Evolutionary conservation across 2,113 vertebrate genomes (phyloP), one percentile per base, ranked within the genome.

Genomic region (Percina caprodes): DNA sequence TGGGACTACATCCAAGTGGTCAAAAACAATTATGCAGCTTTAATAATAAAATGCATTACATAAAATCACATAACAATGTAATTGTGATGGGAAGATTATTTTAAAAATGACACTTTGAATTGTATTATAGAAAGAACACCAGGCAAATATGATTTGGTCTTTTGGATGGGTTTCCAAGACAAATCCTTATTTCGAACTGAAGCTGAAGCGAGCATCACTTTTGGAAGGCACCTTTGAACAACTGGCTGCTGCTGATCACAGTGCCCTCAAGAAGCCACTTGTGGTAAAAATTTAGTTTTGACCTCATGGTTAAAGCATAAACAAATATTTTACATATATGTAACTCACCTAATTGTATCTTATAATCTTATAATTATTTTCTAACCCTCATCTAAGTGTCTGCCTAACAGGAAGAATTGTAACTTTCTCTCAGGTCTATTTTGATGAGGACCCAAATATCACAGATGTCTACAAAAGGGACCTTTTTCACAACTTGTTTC

Each of bases 401-500:
- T 26, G 8, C 4, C 10, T 35, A 15, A 24, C 12, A 45, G 45
- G 4, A 62, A 6, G 0, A 24, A 26, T 45, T 45, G 0, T 8
- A 9, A 23, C 39, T 10, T 74, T 42, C 33, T 63, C 69, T 14
- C 24, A 96, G 95, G 80, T 95, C 59, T 76, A 76, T 39, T 94
- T 96, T 82, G 79, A 54, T 18, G 35, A 8, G 3, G 35, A 86
- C 45, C 0, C 0, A 16, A 0, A 3, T 0, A 0, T 2, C 2
- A 33, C 70, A 24, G 1, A 15, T 0, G 79, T 91, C 16, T 33
- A 91, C 33, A 62, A 1, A 1, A 72, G 58, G 66, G 96, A 96
- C 77, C 94, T 96, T 67, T 95, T 95, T 78, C 80, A 92, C 3
- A 80, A 84, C 30, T 16, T 95, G 6, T 95, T 95, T 89, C 60